phyloP scores from a whole-genome alignment of 1,140 invertebrate species.

The Drosophila hydei region DNA sequence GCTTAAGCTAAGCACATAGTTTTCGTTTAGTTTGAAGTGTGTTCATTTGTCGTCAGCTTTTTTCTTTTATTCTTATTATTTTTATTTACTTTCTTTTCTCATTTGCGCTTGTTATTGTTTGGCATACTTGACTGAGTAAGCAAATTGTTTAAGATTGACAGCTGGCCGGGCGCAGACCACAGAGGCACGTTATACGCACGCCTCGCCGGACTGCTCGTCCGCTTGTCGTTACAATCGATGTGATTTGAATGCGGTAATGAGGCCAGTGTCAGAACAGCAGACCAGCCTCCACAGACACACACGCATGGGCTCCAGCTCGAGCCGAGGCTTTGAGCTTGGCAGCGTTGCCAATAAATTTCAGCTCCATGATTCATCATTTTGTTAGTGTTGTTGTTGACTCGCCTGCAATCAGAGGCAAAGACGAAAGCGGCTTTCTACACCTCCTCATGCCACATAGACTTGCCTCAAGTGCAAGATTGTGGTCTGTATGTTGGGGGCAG shows the following conservation, averaged over 20 bases:
- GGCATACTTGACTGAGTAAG: conserved; percentile 68
- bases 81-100: conserved; percentile 21
- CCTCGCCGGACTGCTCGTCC: conserved; percentile 4
- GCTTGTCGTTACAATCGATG: conserved; percentile 39
- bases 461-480: conserved; percentile 21
- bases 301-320: neutral
- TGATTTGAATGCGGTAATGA: conserved; percentile 69
- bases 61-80: conserved; percentile 1
- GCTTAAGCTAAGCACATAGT: too few relatives aligned
- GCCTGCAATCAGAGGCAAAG: neutral
- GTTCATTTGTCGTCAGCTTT: neutral
- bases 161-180: conserved; percentile 28
- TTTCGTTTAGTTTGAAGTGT: neutral
- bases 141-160: conserved; percentile 73
- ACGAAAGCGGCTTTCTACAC: neutral
- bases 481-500: neutral
- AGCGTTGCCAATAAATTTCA: conserved; percentile 59
- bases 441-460: conserved; percentile 2
- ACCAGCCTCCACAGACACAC: neutral
- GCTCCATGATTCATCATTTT: conserved; percentile 58
- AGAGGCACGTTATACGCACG: conserved; percentile 3
- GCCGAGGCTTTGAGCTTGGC: neutral
- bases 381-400: conserved; percentile 12
- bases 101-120: conserved; percentile 57
- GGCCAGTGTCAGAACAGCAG: conserved; percentile 28